Conservation (phyloP, 2,797 vertebrate genomes). For the Psittacula echo region DNA sequence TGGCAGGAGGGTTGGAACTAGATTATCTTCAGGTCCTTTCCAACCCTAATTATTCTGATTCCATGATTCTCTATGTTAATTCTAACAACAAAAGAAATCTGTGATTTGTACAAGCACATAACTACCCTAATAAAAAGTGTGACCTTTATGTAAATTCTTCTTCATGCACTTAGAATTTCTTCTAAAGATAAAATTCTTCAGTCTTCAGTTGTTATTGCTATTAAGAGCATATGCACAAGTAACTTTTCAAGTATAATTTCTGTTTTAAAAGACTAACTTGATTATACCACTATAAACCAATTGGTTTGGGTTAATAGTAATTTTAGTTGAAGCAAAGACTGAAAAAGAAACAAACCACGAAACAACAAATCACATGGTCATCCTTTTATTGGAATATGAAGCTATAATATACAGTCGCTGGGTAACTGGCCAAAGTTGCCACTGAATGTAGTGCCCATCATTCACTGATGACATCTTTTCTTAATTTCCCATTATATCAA, state of each 20-base stretch:
- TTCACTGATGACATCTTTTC: neutral
- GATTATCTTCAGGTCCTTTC: neutral
- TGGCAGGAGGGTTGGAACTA: neutral
- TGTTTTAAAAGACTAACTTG: neutral
- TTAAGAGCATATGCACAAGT: neutral
- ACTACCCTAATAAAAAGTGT: conserved; percentile 4
- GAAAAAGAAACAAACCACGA: neutral
- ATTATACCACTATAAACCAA: neutral
- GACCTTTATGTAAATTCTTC: conserved; percentile 14
- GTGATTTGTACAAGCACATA: neutral
- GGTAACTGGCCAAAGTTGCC: neutral
- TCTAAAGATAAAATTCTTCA: neutral
- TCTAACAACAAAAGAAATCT: neutral
- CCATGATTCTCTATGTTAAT: neutral
- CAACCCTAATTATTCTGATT: neutral
- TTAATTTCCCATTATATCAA: neutral
- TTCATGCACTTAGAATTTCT: neutral
- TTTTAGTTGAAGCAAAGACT: neutral
- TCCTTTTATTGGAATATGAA: neutral
- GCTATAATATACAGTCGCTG: neutral
- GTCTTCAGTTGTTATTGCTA: neutral
- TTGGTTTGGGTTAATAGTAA: neutral
- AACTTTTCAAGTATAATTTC: conserved; percentile 23
- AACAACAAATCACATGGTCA: neutral
- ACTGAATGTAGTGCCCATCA: neutral